Conservation (phyloP, 2,888 invertebrate genomes). For the Iselma pallidipennis region DNA sequence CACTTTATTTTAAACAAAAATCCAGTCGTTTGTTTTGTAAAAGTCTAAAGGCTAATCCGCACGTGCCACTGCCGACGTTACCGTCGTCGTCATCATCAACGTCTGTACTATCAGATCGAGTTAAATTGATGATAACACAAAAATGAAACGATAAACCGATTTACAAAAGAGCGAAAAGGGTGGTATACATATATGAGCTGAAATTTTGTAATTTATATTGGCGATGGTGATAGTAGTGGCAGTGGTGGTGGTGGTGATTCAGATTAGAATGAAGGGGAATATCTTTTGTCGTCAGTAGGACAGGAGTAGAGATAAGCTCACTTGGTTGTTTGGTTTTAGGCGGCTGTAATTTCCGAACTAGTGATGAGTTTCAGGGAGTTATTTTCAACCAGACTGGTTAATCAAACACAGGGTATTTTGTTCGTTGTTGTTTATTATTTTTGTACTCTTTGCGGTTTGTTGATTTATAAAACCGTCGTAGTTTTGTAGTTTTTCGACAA, state of each 20-base stretch:
- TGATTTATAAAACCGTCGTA: not conserved
- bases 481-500: not conserved
- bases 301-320: conserved; percentile 15
- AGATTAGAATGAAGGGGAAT: conserved; percentile 26
- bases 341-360: conserved; percentile 25
- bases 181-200: not conserved
- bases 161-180: not conserved
- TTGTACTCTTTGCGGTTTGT: not conserved
- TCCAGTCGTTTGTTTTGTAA: conserved; percentile 10
- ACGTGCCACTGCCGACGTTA: conserved; percentile 15
- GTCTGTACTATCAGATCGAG: conserved; percentile 6
- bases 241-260: conserved; percentile 19
- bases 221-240: not conserved
- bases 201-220: conserved; percentile 27
- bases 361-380: conserved; percentile 21
- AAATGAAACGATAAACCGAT: conserved; percentile 8
- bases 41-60: conserved; percentile 20
- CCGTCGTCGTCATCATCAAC: not conserved
- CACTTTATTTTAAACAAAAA: conserved; percentile 22
- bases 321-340: conserved; percentile 22
- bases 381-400: not conserved
- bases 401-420: not conserved
- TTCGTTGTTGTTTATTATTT: not conserved
- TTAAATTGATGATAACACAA: conserved; percentile 20
- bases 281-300: conserved; percentile 21